Evolutionary conservation across 2,113 vertebrate species (phyloP).

Genomic region (Pipa parva): DNA sequence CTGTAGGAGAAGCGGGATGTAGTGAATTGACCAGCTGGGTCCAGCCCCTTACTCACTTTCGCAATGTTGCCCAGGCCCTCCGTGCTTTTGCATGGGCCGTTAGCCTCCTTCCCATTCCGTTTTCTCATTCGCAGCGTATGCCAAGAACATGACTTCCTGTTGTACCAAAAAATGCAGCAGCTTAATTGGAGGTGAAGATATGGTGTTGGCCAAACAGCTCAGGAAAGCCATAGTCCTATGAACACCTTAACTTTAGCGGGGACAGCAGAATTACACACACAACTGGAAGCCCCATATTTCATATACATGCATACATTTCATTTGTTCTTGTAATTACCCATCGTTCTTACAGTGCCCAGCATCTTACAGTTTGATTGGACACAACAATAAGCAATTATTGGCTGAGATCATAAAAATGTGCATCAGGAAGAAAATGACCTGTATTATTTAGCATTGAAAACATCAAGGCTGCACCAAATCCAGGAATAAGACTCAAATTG

Average conservation of each 20-base stretch:
- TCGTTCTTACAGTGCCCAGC: too few relatives aligned
- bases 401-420: too few relatives aligned
- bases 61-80: constrained; percentile 86
- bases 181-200: constrained; percentile 45
- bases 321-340: neutral
- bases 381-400: too few relatives aligned
- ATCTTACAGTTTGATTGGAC: too few relatives aligned
- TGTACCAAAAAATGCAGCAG: constrained; percentile 82
- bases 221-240: constrained; percentile 47
- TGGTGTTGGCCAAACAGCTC: constrained; percentile 49
- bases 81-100: constrained; percentile 89
- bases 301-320: neutral
- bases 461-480: too few relatives aligned
- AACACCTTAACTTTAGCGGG: constrained; percentile 37
- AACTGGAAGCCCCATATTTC: neutral
- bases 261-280: neutral
- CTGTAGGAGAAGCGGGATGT: constrained; percentile 17
- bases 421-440: too few relatives aligned
- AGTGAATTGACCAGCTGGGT: constrained; percentile 8
- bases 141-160: constrained; percentile 99
- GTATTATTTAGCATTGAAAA: too few relatives aligned
- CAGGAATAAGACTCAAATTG: too few relatives aligned
- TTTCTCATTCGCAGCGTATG: constrained; percentile 97
- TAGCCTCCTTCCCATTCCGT: constrained; percentile 86
- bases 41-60: constrained; percentile 89